Percentiles rank a stretch among this genome's conserved stretches.
These are phyloP conservation scores for Melanostigma gelatinosum DNA, from an alignment of 2,113 vertebrate species.

Conservation along the genomic window DNA sequence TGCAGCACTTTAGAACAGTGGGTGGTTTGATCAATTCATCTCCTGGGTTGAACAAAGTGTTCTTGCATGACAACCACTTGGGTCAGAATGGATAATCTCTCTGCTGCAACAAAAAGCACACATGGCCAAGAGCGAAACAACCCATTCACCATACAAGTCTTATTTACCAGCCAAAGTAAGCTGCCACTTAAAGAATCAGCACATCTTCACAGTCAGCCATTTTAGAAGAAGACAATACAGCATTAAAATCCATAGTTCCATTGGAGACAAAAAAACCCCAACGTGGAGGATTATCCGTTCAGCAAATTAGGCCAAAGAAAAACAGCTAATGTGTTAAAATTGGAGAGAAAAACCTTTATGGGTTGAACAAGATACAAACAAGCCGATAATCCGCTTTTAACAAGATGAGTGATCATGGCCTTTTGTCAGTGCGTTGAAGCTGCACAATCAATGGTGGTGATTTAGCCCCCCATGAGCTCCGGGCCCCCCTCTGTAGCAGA, in stretches of 20 bases:
- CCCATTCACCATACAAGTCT: constrained; percentile 1
- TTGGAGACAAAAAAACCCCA: constrained; percentile 44
- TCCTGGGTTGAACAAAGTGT: constrained; percentile 1
- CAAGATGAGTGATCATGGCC: constrained; percentile 82
- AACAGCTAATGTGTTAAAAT: constrained; percentile 71
- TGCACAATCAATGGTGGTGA: constrained; percentile 82
- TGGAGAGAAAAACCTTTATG: constrained; percentile 73
- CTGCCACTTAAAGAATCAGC: constrained; percentile 43
- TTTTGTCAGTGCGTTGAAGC: constrained; percentile 78
- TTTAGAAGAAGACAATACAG: constrained; percentile 28
- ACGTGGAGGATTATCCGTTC: constrained; percentile 63
- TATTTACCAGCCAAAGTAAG: constrained; percentile 51
- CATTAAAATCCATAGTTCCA: constrained; percentile 57
- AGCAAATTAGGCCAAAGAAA: constrained; percentile 71
- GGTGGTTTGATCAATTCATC: constrained; percentile 9
- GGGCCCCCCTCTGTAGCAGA: constrained; percentile 49
- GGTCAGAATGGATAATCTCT: constrained; percentile 32
- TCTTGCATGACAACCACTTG: constrained; percentile 1
- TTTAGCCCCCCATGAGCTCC: constrained; percentile 73
- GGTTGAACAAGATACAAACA: constrained; percentile 82
- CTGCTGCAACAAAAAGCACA: constrained; percentile 7
- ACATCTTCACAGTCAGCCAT: constrained; percentile 22
- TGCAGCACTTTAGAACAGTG: not conserved
- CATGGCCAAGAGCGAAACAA: constrained; percentile 20
- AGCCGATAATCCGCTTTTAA: constrained; percentile 83